phyloP scores from a whole-genome alignment of 2,888 invertebrate genomes.

The Spodoptera picta region DNA sequence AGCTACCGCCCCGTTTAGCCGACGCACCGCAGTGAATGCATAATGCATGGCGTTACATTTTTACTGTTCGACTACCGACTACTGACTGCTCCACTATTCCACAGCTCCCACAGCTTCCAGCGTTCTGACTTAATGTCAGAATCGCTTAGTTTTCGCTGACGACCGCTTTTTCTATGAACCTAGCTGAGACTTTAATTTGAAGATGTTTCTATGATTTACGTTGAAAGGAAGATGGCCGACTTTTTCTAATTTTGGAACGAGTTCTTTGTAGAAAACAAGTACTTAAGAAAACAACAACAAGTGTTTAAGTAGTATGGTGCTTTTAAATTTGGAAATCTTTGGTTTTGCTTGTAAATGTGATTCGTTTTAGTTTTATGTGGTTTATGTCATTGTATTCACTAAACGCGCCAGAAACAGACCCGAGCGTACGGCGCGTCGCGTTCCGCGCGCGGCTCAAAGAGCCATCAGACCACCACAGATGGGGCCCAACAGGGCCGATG shows the following conservation, averaged over 20 bases:
- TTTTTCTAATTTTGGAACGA: conserved; percentile 18
- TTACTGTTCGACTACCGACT: conserved; percentile 57
- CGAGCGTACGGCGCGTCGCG: too few species aligned
- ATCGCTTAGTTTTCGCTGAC: conserved; percentile 62
- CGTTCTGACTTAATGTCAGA: conserved; percentile 57
- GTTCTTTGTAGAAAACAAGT: too few species aligned
- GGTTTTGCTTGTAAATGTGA: too few species aligned
- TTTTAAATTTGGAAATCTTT: too few species aligned
- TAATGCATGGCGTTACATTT: conserved; percentile 72
- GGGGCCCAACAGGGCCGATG: too few species aligned
- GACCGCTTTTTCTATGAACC: conserved; percentile 38
- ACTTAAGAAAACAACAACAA: too few species aligned
- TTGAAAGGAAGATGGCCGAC: conserved; percentile 7
- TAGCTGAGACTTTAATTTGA: conserved; percentile 47
- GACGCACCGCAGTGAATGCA: conserved; percentile 62
- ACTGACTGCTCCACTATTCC: conserved; percentile 14
- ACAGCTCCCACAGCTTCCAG: conserved; percentile 36
- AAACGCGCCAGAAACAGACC: too few species aligned
- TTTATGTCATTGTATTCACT: too few species aligned
- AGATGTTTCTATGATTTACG: conserved; percentile 33
- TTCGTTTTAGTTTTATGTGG: too few species aligned
- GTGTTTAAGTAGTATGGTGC: too few species aligned
- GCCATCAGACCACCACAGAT: too few species aligned
- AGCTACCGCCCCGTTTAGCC: conserved; percentile 50
- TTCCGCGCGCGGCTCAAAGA: too few species aligned